Conservation (phyloP, 2,888 invertebrate genomes). For the Eupithecia subumbrata region DNA sequence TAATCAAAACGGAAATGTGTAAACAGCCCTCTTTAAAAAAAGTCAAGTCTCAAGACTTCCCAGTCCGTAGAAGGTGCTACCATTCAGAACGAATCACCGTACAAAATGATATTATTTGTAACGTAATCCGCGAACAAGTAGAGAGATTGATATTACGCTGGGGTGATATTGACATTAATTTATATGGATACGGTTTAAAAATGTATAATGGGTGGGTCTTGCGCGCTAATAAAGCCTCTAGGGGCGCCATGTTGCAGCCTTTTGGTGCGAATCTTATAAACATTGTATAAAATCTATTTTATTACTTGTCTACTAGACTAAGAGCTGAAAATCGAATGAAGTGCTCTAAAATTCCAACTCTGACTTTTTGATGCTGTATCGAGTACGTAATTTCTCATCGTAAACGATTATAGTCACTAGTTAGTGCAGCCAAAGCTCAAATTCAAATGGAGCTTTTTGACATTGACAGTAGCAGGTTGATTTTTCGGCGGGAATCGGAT, state of each 20-base stretch:
- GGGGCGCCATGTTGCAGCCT: conserved; percentile 58
- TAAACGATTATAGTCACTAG: background rate
- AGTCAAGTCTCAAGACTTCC: conserved; percentile 55
- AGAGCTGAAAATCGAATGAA: conserved; percentile 11
- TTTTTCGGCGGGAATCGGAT: conserved; percentile 44
- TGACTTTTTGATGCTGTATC: conserved; percentile 55
- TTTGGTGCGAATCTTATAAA: conserved; percentile 4
- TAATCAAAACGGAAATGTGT: background rate
- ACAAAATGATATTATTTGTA: conserved; percentile 84
- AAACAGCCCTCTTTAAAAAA: background rate
- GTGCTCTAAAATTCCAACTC: conserved; percentile 32
- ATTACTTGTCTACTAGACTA: background rate
- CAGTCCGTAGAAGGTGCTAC: conserved; percentile 61
- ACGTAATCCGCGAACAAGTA: conserved; percentile 84
- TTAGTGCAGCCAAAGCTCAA: conserved; percentile 29
- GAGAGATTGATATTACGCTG: conserved; percentile 81
- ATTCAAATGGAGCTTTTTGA: conserved; percentile 39
- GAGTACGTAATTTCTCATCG: background rate
- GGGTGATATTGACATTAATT: conserved; percentile 83
- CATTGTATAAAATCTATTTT: background rate
- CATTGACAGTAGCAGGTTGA: conserved; percentile 33
- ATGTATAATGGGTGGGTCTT: conserved; percentile 80
- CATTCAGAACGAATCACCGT: conserved; percentile 83
- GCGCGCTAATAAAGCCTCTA: conserved; percentile 79
- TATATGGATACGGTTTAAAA: conserved; percentile 84